Evolutionary conservation across 2,113 vertebrate genomes (phyloP).

Genomic region (Orientallactaga bullata): DNA sequence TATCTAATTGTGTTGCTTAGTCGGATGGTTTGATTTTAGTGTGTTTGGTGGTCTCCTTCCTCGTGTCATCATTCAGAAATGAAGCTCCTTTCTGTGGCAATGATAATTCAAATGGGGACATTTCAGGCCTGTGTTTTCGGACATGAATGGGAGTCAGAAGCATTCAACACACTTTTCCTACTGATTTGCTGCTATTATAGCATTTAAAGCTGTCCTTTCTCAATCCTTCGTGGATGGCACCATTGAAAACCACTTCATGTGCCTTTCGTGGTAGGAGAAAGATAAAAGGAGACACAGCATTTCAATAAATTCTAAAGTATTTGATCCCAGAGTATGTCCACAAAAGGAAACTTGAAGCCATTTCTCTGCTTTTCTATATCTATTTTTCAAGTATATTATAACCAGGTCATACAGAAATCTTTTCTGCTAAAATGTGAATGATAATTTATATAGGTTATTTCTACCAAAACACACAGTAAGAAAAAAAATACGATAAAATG

Average conservation of each 20-base stretch:
- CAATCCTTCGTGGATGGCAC: not conserved
- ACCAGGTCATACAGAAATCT: not conserved
- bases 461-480: not conserved
- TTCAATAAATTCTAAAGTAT: constrained; percentile 46
- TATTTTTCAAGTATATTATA: constrained; percentile 9
- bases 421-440: not conserved
- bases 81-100: not conserved
- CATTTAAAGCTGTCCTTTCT: not conserved
- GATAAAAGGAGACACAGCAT: not conserved
- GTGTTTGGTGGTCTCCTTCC: not conserved
- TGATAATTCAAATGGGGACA: not conserved
- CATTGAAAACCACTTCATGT: constrained; percentile 6
- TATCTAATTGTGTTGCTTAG: not conserved
- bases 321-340: constrained; percentile 30
- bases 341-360: not conserved
- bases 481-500: not conserved
- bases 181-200: not conserved
- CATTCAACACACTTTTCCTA: not conserved
- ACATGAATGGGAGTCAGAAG: not conserved
- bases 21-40: not conserved
- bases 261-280: not conserved
- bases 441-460: not conserved
- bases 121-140: not conserved
- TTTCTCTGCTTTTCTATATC: constrained; percentile 3
- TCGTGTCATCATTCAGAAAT: not conserved